Conservation (phyloP, 2,113 vertebrate genomes). For the cat (Felis catus) region F.catus_Fca126_mat1.0 CM031417.1:2095001-2095500, state of each 20-base stretch:
- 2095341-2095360: not conserved
- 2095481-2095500: not conserved
- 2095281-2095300: too few relatives aligned
- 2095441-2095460: not conserved
- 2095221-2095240: rapidly evolving
- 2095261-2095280: rapidly evolving
- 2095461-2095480: not conserved
- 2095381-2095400: not conserved
- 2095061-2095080: too few relatives aligned
- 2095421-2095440: not conserved
- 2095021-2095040: not conserved
- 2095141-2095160: too few relatives aligned
- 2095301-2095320: rapidly evolving
- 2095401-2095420: not conserved
- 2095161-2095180: not conserved
- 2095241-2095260: rapidly evolving
- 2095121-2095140: not conserved
- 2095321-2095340: not conserved
- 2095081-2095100: not conserved
- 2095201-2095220: rapidly evolving
- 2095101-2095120: not conserved
- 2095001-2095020: not conserved
- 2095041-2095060: not conserved
- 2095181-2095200: not conserved
- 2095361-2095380: not conserved